phyloP scores from a whole-genome alignment of 2,113 vertebrate species.

The Apistogramma diplotaenia region DNA sequence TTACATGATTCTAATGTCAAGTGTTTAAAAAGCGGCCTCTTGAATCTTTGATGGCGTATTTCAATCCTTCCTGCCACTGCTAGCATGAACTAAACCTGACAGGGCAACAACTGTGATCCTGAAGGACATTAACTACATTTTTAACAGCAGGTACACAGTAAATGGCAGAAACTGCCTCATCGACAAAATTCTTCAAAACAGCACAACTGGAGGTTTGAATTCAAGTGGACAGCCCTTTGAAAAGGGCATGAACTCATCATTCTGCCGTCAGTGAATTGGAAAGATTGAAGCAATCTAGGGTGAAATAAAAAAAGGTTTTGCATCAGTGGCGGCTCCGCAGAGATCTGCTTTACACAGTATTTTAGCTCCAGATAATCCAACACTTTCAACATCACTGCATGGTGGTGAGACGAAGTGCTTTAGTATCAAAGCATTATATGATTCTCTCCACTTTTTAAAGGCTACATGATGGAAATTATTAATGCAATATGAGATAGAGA shows the following conservation, averaged over 20 bases:
- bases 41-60: neutral
- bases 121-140: neutral
- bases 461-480: conserved; percentile 52
- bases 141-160: neutral
- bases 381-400: conserved; percentile 12
- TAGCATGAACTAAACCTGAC: neutral
- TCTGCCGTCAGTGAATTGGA: neutral
- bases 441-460: conserved; percentile 42
- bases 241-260: neutral
- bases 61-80: neutral
- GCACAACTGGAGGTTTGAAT: neutral
- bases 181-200: neutral
- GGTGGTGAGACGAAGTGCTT: conserved; percentile 27
- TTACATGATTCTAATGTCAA: neutral
- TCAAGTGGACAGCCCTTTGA: neutral
- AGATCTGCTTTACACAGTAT: conserved; percentile 18
- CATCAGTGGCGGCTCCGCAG: conserved; percentile 25
- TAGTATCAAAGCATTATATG: conserved; percentile 43
- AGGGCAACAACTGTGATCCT: neutral
- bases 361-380: conserved; percentile 8
- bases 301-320: conserved; percentile 7
- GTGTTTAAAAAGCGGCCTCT: conserved; percentile 8
- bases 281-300: conserved; percentile 16
- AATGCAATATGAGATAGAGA: conserved; percentile 16
- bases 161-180: neutral